These are phyloP conservation scores for Lagria hirta DNA, from an alignment of 2,888 invertebrate species.

Conservation along the genomic window DNA sequence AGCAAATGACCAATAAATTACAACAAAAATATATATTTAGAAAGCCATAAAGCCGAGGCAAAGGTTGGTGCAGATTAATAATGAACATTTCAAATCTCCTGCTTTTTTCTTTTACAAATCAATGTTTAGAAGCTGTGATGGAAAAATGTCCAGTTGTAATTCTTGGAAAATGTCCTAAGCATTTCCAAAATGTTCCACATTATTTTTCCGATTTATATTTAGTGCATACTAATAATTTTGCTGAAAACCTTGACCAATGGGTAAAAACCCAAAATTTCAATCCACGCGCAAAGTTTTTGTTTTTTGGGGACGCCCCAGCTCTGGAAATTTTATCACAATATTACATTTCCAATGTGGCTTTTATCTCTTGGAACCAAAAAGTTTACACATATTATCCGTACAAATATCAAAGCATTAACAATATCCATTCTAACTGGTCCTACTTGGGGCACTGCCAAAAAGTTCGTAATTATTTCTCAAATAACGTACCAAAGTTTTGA, in stretches of 20 bases:
- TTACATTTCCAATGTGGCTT: neutral
- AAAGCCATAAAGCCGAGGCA: slow-evolving; percentile 1
- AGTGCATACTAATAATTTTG: no score
- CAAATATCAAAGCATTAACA: slow-evolving; percentile 5
- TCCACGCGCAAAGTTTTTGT: slow-evolving; percentile 16
- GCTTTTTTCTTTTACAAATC: no score
- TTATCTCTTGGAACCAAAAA: neutral
- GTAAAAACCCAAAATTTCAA: slow-evolving; percentile 6
- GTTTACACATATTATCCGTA: slow-evolving; percentile 15
- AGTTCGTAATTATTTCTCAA: neutral
- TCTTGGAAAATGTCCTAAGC: slow-evolving; percentile 2
- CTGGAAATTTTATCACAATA: slow-evolving; percentile 6
- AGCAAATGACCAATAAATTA: no score
- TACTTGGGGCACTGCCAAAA: slow-evolving; percentile 6
- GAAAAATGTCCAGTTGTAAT: slow-evolving; percentile 4
- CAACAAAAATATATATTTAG: slow-evolving; percentile 4
- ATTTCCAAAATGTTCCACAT: slow-evolving; percentile 5
- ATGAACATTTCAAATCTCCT: slow-evolving; percentile 12
- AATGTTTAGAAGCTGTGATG: neutral
- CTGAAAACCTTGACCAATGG: slow-evolving; percentile 1
- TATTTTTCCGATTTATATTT: no score
- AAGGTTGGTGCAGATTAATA: no score
- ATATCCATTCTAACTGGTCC: slow-evolving; percentile 2
- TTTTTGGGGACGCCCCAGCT: slow-evolving; percentile 1
- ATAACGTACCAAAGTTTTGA: slow-evolving; percentile 13